phyloP scores from a whole-genome alignment of 53 echinoderm and acorn worm species.

The Apostichopus leukothele region DNA sequence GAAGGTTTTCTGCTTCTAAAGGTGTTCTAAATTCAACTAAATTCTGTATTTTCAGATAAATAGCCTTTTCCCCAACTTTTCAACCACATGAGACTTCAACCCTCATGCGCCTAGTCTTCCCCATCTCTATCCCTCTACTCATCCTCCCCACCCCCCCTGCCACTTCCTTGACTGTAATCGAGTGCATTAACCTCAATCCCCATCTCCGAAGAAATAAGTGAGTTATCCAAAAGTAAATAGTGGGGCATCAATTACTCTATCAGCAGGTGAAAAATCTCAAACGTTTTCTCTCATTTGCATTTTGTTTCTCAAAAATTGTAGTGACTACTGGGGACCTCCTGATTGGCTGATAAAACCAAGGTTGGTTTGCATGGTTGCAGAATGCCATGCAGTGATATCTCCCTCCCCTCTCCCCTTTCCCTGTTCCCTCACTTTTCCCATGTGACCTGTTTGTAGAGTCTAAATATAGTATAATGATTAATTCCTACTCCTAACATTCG shows the following conservation, averaged over 20 bases:
- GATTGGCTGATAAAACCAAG: constrained; percentile 44
- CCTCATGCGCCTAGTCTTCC: not conserved
- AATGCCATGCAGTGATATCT: constrained; percentile 25
- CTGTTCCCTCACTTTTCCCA: not conserved
- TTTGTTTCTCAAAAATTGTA: not conserved
- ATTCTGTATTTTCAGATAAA: too few species aligned
- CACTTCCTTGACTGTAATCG: not conserved
- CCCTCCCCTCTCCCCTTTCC: not conserved
- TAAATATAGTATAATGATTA: not conserved
- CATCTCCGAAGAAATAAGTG: too few species aligned
- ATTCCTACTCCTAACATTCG: too few species aligned
- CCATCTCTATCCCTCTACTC: constrained; percentile 1
- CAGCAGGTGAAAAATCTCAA: not conserved
- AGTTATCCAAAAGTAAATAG: too few species aligned
- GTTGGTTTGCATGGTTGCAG: constrained; percentile 37
- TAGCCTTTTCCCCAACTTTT: too few species aligned
- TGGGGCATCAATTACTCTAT: too few species aligned
- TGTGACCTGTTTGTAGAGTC: not conserved
- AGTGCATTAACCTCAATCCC: too few species aligned
- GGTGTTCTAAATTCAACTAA: too few species aligned
- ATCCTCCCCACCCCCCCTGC: constrained; percentile 1
- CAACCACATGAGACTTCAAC: not conserved
- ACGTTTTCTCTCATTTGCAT: not conserved
- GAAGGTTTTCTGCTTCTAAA: too few species aligned
- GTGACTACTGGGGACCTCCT: constrained; percentile 4